Evolutionary conservation across 2,888 invertebrate species (phyloP).

Genomic region (Campopleginae sp.): DNA sequence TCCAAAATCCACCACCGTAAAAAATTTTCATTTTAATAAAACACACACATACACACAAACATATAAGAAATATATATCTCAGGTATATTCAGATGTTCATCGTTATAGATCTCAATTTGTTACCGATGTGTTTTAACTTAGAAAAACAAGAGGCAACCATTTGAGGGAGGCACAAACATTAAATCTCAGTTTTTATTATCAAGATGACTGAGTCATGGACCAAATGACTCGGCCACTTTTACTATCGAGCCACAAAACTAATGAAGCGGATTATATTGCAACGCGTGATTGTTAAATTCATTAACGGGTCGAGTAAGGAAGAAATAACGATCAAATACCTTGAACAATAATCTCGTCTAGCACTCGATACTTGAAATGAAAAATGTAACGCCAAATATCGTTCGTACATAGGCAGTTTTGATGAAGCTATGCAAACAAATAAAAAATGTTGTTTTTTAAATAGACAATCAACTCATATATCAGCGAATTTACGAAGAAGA

Average conservation of each 20-base stretch:
- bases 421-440: constrained; percentile 7
- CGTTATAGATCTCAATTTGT: constrained; percentile 64
- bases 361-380: constrained; percentile 2
- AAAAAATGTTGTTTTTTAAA: constrained; percentile 54
- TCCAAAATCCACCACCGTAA: constrained; percentile 85
- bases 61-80: constrained; percentile 33
- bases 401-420: constrained; percentile 18
- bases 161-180: background rate
- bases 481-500: constrained; percentile 37
- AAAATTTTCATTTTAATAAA: constrained; percentile 15
- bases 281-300: background rate
- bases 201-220: background rate
- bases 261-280: background rate
- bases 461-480: constrained; percentile 43
- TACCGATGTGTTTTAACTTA: constrained; percentile 52
- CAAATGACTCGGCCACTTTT: background rate
- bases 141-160: background rate
- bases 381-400: constrained; percentile 16
- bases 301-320: background rate
- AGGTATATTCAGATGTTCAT: constrained; percentile 46
- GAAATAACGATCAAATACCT: constrained; percentile 28
- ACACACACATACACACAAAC: constrained; percentile 32
- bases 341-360: background rate
- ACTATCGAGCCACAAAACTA: background rate
- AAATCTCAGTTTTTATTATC: background rate